Conservation (phyloP, 1,140 invertebrate species). For the Apocrypta bakeri region DNA sequence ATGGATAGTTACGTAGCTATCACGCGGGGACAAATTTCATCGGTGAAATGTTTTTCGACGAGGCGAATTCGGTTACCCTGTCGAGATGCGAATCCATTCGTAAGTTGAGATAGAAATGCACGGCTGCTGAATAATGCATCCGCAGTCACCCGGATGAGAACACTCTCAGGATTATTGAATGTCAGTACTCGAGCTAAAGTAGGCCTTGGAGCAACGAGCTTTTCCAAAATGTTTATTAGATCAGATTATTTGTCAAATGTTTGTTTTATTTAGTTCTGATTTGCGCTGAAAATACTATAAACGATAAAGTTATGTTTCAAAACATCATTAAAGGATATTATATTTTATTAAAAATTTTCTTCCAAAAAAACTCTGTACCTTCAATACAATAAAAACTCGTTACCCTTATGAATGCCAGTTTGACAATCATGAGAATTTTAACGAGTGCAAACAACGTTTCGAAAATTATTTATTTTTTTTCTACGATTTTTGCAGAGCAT, state of each 20-base stretch:
- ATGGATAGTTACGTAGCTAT: background rate
- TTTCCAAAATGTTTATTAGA: slow-evolving; percentile 14
- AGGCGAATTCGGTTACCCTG: slow-evolving; percentile 5
- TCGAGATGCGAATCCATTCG: slow-evolving; percentile 39
- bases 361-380: too few species aligned
- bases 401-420: background rate
- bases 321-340: too few species aligned
- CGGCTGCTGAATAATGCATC: slow-evolving; percentile 39
- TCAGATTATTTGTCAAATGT: background rate
- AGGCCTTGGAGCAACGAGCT: background rate
- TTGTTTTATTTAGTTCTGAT: slow-evolving; percentile 2
- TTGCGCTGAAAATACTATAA: too few species aligned
- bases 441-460: background rate
- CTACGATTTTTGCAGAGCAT: background rate
- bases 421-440: background rate
- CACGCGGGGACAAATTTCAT: slow-evolving; percentile 42
- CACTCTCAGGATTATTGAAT: slow-evolving; percentile 35
- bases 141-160: slow-evolving; percentile 8
- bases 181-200: background rate
- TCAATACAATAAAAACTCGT: too few species aligned
- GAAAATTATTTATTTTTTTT: background rate
- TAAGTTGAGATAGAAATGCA: slow-evolving; percentile 21
- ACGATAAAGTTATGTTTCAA: too few species aligned
- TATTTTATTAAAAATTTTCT: too few species aligned
- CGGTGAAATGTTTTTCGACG: slow-evolving; percentile 29